A percentile compares a stretch with the other conserved stretches of the same genome.
These are phyloP conservation scores for Neotoma lepida DNA, from an alignment of 2,113 vertebrate species.

Conservation along the genomic window DNA sequence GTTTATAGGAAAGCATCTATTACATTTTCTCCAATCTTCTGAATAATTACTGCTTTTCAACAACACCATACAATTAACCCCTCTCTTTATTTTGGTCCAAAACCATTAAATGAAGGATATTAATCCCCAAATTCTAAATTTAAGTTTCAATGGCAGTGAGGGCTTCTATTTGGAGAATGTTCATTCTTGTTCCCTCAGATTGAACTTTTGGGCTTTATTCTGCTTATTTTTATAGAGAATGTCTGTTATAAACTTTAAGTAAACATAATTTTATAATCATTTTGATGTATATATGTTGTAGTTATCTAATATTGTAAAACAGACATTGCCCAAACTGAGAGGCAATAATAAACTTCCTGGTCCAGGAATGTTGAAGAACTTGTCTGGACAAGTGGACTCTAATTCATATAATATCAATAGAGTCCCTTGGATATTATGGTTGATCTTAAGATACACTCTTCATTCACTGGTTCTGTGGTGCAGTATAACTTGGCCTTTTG, in stretches of 20 bases:
- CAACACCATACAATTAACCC: not conserved
- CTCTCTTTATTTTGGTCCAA: not conserved
- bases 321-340: not conserved
- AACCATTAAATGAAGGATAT: not conserved
- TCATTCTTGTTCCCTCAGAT: not conserved
- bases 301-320: not conserved
- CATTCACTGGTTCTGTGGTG: not conserved
- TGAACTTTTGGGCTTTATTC: not conserved
- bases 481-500: not conserved
- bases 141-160: not conserved
- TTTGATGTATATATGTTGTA: not conserved
- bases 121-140: not conserved
- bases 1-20: not conserved
- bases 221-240: not conserved
- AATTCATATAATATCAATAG: not conserved
- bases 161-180: slow-evolving; percentile 1
- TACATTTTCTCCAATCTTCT: not conserved
- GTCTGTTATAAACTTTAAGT: not conserved
- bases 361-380: not conserved
- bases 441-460: not conserved
- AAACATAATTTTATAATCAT: not conserved
- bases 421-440: not conserved
- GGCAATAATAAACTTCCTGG: not conserved
- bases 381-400: not conserved
- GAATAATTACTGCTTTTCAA: not conserved